Evolutionary conservation across 2,888 invertebrate species (phyloP), one percentile per base, ranked within the genome.

Genomic region (Ophion slaviceki): DNA sequence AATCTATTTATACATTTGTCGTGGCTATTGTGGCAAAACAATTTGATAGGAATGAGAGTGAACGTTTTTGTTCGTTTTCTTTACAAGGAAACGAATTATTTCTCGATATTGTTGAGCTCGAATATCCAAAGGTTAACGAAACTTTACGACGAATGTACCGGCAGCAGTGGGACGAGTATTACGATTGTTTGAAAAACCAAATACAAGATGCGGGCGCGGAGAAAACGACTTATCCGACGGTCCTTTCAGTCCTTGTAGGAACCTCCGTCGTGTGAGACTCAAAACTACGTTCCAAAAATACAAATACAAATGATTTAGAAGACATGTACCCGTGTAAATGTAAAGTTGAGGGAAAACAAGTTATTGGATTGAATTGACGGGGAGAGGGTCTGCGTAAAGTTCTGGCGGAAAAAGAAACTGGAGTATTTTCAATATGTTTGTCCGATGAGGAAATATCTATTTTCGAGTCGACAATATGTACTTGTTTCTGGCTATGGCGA

Each of bases 131-230:
- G 77, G 91, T 91, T 7, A 94, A 95, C 86, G 87, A 91, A 59
- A 92, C 94, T 80, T 92, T 94, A 77, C 87, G 92, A 77, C 88
- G 93, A 71, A 91, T 94, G 66, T 93, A 95, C 79, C 89, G 89
- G 81, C 90, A 93, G 67, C 93, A 94, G 75, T 96, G 96, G 96
- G 89, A 94, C 0, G 92, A 94, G 14, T 96, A 96, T 91, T 96
- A 96, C 90, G 86, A 93, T 4, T 96, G 96, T 89, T 91, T 95
- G 45, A 89, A 92, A 24, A 89, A 90, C 17, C 93, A 93, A 89
- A 90, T 94, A 64, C 88, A 89, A 2, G 90, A 88, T 68, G 86
- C 95, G 71, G 94, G 94, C 8, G 53, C 89, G 0, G 92, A 94
- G 76, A 92, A 91, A 82, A 93, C 90, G 64, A 91, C 89, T 32